These are phyloP conservation scores for Pachliopta kotzebuea DNA, from an alignment of 2,888 invertebrate genomes.

Conservation along the genomic window DNA sequence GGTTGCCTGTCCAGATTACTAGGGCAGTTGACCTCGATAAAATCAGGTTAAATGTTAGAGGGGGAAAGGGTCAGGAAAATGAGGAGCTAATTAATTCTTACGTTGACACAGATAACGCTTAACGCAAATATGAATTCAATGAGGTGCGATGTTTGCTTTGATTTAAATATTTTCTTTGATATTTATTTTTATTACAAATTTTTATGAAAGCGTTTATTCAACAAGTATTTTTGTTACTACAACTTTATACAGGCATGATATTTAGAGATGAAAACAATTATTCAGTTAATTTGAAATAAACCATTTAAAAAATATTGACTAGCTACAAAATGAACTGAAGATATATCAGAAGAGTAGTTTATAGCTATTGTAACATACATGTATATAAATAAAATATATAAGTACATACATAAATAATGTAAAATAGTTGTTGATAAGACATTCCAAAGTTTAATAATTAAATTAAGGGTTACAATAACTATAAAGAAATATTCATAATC, in stretches of 20 bases:
- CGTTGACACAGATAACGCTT: slow-evolving; percentile 21
- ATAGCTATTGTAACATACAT: too few species aligned
- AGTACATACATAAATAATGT: too few species aligned
- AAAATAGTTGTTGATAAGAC: too few species aligned
- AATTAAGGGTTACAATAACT: too few species aligned
- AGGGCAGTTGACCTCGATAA: slow-evolving; percentile 25
- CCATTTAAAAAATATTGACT: too few species aligned
- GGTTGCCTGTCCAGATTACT: slow-evolving; percentile 9
- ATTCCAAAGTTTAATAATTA: too few species aligned
- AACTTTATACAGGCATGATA: background rate
- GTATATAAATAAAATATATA: too few species aligned
- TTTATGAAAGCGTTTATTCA: background rate
- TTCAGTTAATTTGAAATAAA: too few species aligned
- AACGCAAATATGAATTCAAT: slow-evolving; percentile 21
- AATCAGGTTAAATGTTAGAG: slow-evolving; percentile 26
- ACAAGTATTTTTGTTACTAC: background rate
- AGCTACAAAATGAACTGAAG: too few species aligned
- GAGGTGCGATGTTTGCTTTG: background rate
- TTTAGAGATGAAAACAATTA: too few species aligned
- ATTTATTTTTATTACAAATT: background rate
- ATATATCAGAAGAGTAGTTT: too few species aligned
- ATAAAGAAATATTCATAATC: too few species aligned
- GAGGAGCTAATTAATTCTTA: slow-evolving; percentile 28
- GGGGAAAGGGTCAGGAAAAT: slow-evolving; percentile 22
- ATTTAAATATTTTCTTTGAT: background rate